Evolutionary conservation across 2,888 invertebrate genomes (phyloP), one percentile per base, ranked within the genome.

Genomic region (Protodeltote pygarga): DNA sequence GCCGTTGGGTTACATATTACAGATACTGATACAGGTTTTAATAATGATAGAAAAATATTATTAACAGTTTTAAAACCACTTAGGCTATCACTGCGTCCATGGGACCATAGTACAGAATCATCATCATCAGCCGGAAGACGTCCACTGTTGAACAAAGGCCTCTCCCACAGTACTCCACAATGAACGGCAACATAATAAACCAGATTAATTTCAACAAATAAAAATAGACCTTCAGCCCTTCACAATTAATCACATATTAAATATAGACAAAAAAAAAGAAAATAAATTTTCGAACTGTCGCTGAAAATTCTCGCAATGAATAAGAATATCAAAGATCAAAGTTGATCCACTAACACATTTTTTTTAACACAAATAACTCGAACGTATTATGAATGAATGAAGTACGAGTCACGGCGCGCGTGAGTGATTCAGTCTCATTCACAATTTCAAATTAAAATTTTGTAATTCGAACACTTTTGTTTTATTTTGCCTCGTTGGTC

Each of bases 321-420:
- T 32, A 47, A 29, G 6, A 21, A n/a, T 52, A 51, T 51, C 46
- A 49, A 58, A 65, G 45, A 62, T 68, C 62, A 68, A 65, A 67
- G 61, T 16, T 60, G 75, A 40, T 62, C 68, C 29, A 67, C 61
- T 71, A 51, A 67, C 72, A 70, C 57, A 68, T 62, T 59, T 73
- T 37, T 32, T 21, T 29, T 35, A 40, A 38, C 51, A 59, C 37
- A 58, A 63, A 73, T 65, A 57, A 42, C 35, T 49, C 41, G 11
- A 46, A 58, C 41, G 27, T 31, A 27, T 27, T 27, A n/a, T n/a
- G 29, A 45, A 50, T 68, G 69, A 68, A 71, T 71, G 65, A 57
- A 51, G 13, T 51, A 38, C 10, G 27, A 52, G 47, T 27, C 45
- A 40, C 41, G 20, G 27, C 14, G 41, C n/a, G n/a, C n/a, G n/a